phyloP scores from a whole-genome alignment of 2,888 invertebrate species.

The Andrena marginata region DNA sequence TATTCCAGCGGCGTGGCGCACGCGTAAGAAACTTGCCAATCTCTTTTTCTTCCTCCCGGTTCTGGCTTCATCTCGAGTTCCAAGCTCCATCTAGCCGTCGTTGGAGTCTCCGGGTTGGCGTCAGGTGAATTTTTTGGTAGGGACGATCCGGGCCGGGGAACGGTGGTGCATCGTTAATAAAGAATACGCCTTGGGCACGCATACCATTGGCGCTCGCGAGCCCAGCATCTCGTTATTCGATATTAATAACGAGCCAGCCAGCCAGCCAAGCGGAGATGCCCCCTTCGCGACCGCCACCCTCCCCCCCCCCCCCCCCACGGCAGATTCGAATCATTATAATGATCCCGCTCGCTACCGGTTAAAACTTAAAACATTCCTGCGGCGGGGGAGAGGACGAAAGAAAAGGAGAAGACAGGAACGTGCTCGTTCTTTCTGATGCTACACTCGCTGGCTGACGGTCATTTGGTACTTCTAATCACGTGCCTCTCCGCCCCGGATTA shows the following conservation, averaged over 20 bases:
- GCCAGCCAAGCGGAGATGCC: constrained; percentile 53
- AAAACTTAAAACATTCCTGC: constrained; percentile 78
- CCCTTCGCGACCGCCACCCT: constrained; percentile 35
- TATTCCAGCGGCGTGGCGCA: constrained; percentile 10
- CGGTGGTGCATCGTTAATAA: constrained; percentile 83
- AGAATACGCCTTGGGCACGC: constrained; percentile 80
- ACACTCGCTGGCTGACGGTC: constrained; percentile 64
- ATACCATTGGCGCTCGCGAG: constrained; percentile 77
- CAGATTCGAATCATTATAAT: constrained; percentile 84
- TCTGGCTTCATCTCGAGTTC: constrained; percentile 7
- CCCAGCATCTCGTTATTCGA: constrained; percentile 84
- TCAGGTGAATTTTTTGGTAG: constrained; percentile 73
- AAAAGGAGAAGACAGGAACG: constrained; percentile 36
- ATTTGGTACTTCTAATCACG: constrained; percentile 80
- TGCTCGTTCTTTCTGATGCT: constrained; percentile 46
- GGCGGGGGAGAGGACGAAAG: constrained; percentile 31
- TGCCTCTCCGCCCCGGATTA: constrained; percentile 73
- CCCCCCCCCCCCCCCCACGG: neutral
- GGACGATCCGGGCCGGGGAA: constrained; percentile 52
- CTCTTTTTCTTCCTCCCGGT: constrained; percentile 14
- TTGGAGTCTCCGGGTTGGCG: constrained; percentile 29
- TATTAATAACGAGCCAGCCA: constrained; percentile 83
- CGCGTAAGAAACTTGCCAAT: constrained; percentile 11
- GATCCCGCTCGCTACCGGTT: constrained; percentile 79
- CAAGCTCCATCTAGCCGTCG: constrained; percentile 32